phyloP scores from a whole-genome alignment of 2,797 vertebrate species.

The Vireo griseus region DNA sequence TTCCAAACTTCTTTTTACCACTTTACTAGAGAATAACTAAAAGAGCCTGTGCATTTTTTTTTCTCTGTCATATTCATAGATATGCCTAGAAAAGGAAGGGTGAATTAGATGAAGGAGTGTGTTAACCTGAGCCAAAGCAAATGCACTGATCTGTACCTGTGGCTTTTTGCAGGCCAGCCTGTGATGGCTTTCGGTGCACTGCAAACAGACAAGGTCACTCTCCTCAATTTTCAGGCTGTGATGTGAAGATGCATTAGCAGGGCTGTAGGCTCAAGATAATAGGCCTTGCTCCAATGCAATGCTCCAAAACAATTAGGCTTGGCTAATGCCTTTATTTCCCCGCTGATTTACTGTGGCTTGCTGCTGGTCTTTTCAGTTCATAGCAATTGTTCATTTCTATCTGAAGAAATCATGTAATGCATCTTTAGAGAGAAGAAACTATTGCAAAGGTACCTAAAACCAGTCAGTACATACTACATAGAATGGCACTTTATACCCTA shows the following conservation, averaged over 20 bases:
- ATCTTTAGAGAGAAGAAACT: neutral
- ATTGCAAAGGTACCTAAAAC: neutral
- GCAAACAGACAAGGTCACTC: neutral
- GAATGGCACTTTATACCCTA: neutral
- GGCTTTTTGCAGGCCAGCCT: neutral
- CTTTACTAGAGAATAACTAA: neutral
- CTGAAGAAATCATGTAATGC: neutral
- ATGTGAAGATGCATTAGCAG: neutral
- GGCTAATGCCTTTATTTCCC: neutral
- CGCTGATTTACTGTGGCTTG: neutral
- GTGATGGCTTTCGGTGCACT: neutral
- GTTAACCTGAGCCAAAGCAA: neutral
- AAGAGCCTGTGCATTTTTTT: neutral
- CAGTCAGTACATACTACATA: neutral
- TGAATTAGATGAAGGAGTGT: neutral
- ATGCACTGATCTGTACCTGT: neutral
- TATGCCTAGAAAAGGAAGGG: neutral
- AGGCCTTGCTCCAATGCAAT: neutral
- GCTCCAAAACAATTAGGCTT: neutral
- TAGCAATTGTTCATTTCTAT: neutral
- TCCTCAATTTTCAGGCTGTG: neutral
- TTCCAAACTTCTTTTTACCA: neutral
- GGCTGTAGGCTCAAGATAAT: neutral
- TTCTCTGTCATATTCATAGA: neutral
- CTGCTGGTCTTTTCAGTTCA: neutral